phyloP scores from a whole-genome alignment of 2,888 invertebrate species.

The Glyphotaelius pellucidus region DNA sequence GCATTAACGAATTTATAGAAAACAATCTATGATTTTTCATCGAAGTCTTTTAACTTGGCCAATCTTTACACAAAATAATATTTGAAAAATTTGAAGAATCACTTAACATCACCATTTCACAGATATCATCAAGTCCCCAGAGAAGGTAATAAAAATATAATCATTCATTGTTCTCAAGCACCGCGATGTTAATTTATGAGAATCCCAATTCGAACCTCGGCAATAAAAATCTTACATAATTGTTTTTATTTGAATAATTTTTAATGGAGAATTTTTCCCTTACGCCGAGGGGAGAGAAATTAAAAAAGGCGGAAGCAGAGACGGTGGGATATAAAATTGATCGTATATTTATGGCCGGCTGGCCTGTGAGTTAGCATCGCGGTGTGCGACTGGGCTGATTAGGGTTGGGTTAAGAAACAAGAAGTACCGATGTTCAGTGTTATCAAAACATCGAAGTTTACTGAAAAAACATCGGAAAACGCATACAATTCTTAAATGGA shows the following conservation, averaged over 20 bases:
- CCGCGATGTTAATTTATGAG: constrained; percentile 59
- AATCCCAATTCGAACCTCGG: constrained; percentile 52
- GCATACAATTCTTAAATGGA: too few relatives aligned
- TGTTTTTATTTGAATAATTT: constrained; percentile 66
- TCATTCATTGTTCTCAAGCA: constrained; percentile 52
- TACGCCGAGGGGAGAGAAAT: constrained; percentile 60
- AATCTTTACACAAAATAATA: not conserved
- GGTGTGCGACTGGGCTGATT: not conserved
- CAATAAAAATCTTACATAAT: constrained; percentile 67
- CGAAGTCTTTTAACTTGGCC: not conserved
- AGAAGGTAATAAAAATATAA: constrained; percentile 59
- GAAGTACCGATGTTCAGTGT: not conserved
- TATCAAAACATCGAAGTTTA: not conserved
- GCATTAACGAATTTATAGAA: too few relatives aligned
- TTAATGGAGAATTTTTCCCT: constrained; percentile 61
- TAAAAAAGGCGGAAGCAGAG: constrained; percentile 58
- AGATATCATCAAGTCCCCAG: constrained; percentile 9
- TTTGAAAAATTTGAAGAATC: not conserved
- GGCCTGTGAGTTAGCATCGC: constrained; percentile 50
- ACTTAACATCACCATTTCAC: not conserved
- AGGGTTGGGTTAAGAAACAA: not conserved
- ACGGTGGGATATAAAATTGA: constrained; percentile 63
- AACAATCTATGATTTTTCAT: not conserved
- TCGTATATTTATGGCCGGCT: constrained; percentile 65
- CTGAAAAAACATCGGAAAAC: not conserved